Base-by-base conservation (phyloP, 2,797 vertebrate genomes). In the Esox masquinongy region DNA sequence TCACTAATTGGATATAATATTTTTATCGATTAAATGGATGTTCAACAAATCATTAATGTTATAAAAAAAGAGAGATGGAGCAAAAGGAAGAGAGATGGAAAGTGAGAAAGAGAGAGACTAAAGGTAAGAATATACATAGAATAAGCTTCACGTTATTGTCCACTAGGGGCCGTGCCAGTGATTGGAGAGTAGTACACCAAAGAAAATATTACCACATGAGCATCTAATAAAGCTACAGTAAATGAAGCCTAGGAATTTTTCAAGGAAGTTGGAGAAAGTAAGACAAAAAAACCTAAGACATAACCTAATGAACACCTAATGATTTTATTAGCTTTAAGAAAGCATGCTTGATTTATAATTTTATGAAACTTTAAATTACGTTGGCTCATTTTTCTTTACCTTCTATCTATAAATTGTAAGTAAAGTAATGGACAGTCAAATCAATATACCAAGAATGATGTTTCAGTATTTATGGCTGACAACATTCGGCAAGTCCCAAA, bases 151-250 rank as follows among this genome's bases (percentile, higher is more conserved):
- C 31, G 31, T n/a, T 67, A 86, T 68, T 86, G 81, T 87, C 93
- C 93, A 87, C 93, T 91, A 94, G 94, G 86, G 90, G 94, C 90
- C 93, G 93, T 88, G 68, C 74, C 82, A 83, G 81, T 79, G 83
- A 82, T 82, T 86, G 74, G 26, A 80, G 79, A 86, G 19, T 15
- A 61, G 66, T 61, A 4, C 11, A 14, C 9, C 72, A 34, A 31
- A 36, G 59, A 56, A 73, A 66, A 78, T 43, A 43, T 43, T n/a
- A 69, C 19, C 68, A 15, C 26, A 16, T 77, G 31, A 50, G 24
- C 47, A 47, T 26, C 24, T 47, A 70, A 29, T 29, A 17, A 31
- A 31, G 1, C 29, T 47, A 47, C 43, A 47, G 43, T 47, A 70
- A 15, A 68, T 19, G 7, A 7, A 51, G 15, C 69, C 43, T 16